These are phyloP conservation scores for Parapristionchus giblindavisi DNA, from an alignment of 2,888 invertebrate genomes.

Conservation along the genomic window DNA sequence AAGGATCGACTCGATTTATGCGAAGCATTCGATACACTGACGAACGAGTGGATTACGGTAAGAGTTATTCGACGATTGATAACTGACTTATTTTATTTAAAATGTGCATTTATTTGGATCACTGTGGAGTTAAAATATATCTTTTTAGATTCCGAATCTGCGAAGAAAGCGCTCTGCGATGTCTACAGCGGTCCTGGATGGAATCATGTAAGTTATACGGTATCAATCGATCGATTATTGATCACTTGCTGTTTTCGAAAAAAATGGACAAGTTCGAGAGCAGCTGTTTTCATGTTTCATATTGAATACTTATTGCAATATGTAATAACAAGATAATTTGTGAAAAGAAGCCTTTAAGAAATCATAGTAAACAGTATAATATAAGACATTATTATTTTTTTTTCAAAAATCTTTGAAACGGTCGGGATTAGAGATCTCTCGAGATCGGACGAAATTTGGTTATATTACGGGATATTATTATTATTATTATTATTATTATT, in stretches of 20 bases:
- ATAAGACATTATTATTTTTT: too few relatives aligned
- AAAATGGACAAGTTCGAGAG: neutral
- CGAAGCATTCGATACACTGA: constrained; percentile 83
- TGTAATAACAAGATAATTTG: too few relatives aligned
- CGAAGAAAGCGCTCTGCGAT: neutral
- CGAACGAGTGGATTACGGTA: constrained; percentile 81
- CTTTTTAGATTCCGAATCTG: neutral
- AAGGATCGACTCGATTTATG: constrained; percentile 83
- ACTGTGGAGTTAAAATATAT: too few relatives aligned
- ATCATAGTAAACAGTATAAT: too few relatives aligned
- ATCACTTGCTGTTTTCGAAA: neutral
- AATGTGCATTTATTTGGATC: too few relatives aligned
- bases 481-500: too few relatives aligned
- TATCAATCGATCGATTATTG: neutral
- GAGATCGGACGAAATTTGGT: too few relatives aligned
- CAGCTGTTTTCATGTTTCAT: neutral
- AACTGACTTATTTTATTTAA: neutral
- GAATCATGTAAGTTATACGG: constrained; percentile 37
- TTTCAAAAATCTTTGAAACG: too few relatives aligned
- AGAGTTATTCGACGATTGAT: neutral
- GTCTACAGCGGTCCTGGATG: constrained; percentile 41
- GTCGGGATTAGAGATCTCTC: too few relatives aligned
- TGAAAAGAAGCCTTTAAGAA: too few relatives aligned
- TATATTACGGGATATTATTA: too few relatives aligned
- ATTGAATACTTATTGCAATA: too few relatives aligned